Base-by-base conservation (phyloP, 2,888 invertebrate species). In the Rhyacophila evoluta region DNA sequence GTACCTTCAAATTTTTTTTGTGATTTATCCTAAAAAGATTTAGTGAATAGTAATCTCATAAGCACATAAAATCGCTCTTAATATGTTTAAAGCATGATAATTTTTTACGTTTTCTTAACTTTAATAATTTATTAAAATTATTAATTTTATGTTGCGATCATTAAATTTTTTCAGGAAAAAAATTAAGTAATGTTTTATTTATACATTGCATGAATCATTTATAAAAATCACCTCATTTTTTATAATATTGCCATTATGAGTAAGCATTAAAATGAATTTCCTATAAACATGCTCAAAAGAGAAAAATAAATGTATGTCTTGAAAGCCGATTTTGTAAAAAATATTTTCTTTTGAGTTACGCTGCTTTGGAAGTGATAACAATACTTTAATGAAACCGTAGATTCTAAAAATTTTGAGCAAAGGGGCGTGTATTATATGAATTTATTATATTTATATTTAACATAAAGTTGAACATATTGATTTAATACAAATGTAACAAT, bases 161-260 rank as follows among this genome's bases (percentile, higher is more conserved):
- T 19, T 55, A 55, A 25, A 19, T 55, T 55, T 25, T 19, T 8
- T 8, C 5, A 55, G 19, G 8, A 19, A 55, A 55, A n/a, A 19
- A 15, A 25, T 10, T 15, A n/a, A n/a, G 15, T 2, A 39, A 1
- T 25, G 25, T 55, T 55, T n/a, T n/a, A n/a, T n/a, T n/a, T n/a
- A n/a, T n/a, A n/a, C n/a, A n/a, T n/a, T n/a, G n/a, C n/a, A n/a
- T 55, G 55, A 55, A 55, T 55, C 55, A 55, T 55, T 55, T 25
- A 8, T 55, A 0, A 55, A 55, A 55, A 55, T 55, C 55, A 19
- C 55, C 19, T 55, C 55, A 55, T 55, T 55, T 55, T n/a, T 55
- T 25, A 55, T 15, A 25, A 25, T 10, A 55, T 55, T 55, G 5
- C 25, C 55, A 55, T 55, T 55, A 55, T 55, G 55, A 55, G 10